Evolutionary conservation across 2,888 invertebrate species (phyloP), one percentile per base, ranked within the genome.

Genomic region (Amphipyra berbera): DNA sequence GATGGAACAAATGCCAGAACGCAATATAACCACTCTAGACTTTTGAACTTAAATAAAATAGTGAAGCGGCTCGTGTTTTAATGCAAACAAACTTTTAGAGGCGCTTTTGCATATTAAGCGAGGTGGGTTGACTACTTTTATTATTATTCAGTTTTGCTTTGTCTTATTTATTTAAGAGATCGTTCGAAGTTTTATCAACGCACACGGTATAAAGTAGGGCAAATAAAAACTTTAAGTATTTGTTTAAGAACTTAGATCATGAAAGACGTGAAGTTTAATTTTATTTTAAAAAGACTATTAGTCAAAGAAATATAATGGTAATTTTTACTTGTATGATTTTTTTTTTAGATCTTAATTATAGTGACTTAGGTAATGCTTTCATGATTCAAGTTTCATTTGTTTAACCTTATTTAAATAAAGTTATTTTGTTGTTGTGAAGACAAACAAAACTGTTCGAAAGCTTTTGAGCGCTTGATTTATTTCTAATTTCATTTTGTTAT

Each of bases 101-200:
- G 95, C 95, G 93, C 94, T 90, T 93, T 95, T 95, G 95, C 95
- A 94, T 95, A 95, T 94, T 90, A 95, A 95, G 95, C 95, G 94
- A 95, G 95, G 95, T 95, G 95, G 95, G 94, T 94, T 93, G 93
- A 90, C 95, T 95, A 95, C 95, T 91, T 91, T 89, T 90, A 81
- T 90, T 90, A 81, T 90, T 90, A 88, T 90, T 94, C 92, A 94
- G 91, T 92, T 94, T 93, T 92, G 92, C 91, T 92, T 94, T 92
- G 93, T 93, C 93, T 94, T 90, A 88, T 88, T 90, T 87, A 82
- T 88, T 86, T 88, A 87, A 85, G 81, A 81, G 67, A 81, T 79
- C 63, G 68, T 65, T 81, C 67, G 74, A 78, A 82, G 71, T 84
- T 84, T 79, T 82, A 81, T 81, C 65, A 79, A 85, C 86, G 85